Base-by-base conservation (phyloP, 2,113 vertebrate species). In the Pollimyrus isidori region DNA sequence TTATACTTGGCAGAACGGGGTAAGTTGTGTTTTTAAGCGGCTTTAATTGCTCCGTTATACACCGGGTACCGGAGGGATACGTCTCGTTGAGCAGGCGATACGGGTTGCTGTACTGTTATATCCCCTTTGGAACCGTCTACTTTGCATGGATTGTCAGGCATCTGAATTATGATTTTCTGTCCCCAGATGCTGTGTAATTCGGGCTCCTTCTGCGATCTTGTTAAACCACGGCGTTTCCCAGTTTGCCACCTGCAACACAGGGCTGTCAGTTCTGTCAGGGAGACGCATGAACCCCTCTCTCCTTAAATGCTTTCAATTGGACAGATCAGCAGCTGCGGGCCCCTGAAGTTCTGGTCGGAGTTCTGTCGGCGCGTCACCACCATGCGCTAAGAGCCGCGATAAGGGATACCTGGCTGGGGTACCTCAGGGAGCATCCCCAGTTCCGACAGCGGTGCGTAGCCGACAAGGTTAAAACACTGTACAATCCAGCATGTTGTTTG, bases 361-460 rank as follows among this genome's bases (percentile, higher is more conserved):
- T 99, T 91, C 82, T 99, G 92, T 99, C 98, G 52, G 98, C 98
- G 48, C 96, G 98, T 48, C 95, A 98, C 92, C 97, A 99, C 90
- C 92, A 95, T 92, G 96, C 96, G 2, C 96, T 98, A 89, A 96
- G 98, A 88, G 95, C 94, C 65, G 97, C 96, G 84, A 98, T 99
- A 95, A 96, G 98, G 91, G 95, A 92, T 88, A 99, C 98, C 56
- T 99, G 98, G 98, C 93, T 98, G 94, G 97, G 96, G 88, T 97
- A 98, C 93, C 93, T 97, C 89, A 91, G 91, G 87, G 93, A 96
- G 0, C 97, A 97, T 90, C 95, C 97, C 45, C 93, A 91, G 4
- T 95, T 98, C 91, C 95, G 92, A 90, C 95, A 95, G 90, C 97
- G 97, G 98, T 99, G 87, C 82, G 95, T 93, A 39, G 15, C 35